Percentiles rank a stretch among this genome's conserved stretches.
These are phyloP conservation scores for Pangasius mekongensis DNA, from an alignment of 2,797 vertebrate genomes.

Conservation along the genomic window DNA sequence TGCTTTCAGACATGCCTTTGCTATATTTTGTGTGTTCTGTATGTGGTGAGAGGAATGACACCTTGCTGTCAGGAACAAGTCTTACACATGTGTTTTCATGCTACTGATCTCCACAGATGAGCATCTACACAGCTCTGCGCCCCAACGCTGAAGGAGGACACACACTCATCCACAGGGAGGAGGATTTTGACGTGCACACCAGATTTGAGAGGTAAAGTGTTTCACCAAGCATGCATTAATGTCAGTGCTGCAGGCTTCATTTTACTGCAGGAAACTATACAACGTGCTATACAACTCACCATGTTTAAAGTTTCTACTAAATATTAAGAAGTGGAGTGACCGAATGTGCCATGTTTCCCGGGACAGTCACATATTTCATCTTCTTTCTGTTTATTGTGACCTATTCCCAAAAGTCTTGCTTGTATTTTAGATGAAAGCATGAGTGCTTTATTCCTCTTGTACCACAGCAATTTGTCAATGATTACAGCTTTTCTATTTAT, in stretches of 20 bases:
- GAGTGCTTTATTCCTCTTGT: background rate
- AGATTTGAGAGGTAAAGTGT: conserved; percentile 89
- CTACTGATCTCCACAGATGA: conserved; percentile 76
- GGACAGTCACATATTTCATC: background rate
- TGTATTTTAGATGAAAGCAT: background rate
- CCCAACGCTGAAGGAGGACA: conserved; percentile 88
- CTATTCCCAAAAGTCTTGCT: background rate
- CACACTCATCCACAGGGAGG: conserved; percentile 89
- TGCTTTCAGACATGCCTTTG: background rate
- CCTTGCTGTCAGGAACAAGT: background rate
- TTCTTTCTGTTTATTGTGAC: background rate
- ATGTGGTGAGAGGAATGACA: background rate
- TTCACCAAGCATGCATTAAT: background rate
- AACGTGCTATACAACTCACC: background rate
- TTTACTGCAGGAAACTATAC: background rate
- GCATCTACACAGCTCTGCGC: conserved; percentile 84
- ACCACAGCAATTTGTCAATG: background rate
- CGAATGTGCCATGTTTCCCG: background rate
- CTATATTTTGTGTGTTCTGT: background rate
- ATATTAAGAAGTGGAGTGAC: background rate
- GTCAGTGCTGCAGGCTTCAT: background rate
- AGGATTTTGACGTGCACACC: conserved; percentile 87
- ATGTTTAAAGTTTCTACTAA: background rate
- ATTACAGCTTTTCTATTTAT: background rate
- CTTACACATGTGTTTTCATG: background rate